These are phyloP conservation scores for Catharus bicknelli DNA, from an alignment of 2,113 vertebrate genomes.

Conservation along the genomic window DNA sequence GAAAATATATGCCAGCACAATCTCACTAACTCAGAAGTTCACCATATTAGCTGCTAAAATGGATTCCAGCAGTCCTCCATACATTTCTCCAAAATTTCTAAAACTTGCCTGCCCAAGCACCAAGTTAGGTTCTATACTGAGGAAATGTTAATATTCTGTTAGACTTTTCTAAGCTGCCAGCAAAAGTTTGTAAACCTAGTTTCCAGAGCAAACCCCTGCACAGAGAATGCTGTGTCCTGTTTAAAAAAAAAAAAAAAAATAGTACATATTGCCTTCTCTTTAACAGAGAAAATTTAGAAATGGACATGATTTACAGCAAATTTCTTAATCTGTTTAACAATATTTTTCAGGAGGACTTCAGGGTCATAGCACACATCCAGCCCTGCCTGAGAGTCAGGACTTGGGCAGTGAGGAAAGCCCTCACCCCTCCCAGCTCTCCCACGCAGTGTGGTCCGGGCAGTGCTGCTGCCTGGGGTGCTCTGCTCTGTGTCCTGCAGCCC, in stretches of 20 bases:
- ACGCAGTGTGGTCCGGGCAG: accelerated
- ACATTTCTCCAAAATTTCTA: not conserved
- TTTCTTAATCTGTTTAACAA: not conserved
- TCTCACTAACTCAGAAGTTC: not conserved
- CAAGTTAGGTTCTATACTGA: not conserved
- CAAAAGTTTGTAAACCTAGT: constrained; percentile 16
- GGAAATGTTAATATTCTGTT: not conserved
- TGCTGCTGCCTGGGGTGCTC: not conserved
- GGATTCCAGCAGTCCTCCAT: not conserved
- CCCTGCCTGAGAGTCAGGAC: not conserved
- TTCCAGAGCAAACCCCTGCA: not conserved
- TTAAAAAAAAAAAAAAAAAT: not conserved
- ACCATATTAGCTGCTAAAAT: not conserved
- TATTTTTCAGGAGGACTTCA: not conserved
- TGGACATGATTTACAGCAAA: not conserved
- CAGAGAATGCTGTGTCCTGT: not conserved
- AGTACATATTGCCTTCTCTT: not conserved
- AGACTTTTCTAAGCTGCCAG: constrained; percentile 3
- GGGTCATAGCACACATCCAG: not conserved
- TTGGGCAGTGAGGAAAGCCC: not conserved
- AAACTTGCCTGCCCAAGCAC: not conserved
- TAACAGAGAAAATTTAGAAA: not conserved
- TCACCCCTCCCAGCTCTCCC: accelerated
- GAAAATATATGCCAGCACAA: not conserved
- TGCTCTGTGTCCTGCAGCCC: accelerated